Base-by-base conservation (phyloP, 2,113 vertebrate species). In the Coracopsis vasa region DNA sequence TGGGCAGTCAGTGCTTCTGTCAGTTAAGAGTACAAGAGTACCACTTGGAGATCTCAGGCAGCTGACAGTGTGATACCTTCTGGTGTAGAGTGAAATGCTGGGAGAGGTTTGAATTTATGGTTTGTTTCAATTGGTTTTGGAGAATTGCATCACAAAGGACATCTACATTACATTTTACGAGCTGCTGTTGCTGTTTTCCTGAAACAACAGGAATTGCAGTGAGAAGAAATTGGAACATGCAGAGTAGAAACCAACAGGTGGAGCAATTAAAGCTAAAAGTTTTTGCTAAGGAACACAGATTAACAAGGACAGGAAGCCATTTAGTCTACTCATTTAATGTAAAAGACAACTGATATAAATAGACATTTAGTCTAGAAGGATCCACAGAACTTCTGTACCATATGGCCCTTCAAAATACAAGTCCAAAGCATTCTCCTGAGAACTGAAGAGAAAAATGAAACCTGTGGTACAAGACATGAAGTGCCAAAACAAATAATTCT, bases 51-150 rank as follows among this genome's bases (percentile, higher is more conserved):
- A 20, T 33, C 18, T 25, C 11, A 31, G 29, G 31, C 21, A 60
- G 4, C 0, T 62, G 18, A 37, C 7, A 6, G 3, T 69, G 16
- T 1, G 2, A 6, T 31, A 47, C 27, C 24, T 31, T 54, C 47
- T 83, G 23, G 23, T 62, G 48, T 71, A 80, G 7, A 64, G 27
- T 29, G 39, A 80, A 71, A 7, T 15, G 18, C 25, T 5, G 3
- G 2, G 5, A 9, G 4, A 7, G 5, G 6, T 16, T 78, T 75
- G 17, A 82, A 47, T 62, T 51, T 1, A 16, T 37, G 5, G 29
- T 6, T 71, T 58, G 13, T 73, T 87, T 74, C 4, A 11, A 3
- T 79, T 1, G 0, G 3, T 92, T 92, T 80, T 84, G 14, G 33
- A 86, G 17, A 79, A 58, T 2, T 61, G 4, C 27, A 21, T 81